phyloP scores from a whole-genome alignment of 2,888 invertebrate genomes.

The Erynnis tages region DNA sequence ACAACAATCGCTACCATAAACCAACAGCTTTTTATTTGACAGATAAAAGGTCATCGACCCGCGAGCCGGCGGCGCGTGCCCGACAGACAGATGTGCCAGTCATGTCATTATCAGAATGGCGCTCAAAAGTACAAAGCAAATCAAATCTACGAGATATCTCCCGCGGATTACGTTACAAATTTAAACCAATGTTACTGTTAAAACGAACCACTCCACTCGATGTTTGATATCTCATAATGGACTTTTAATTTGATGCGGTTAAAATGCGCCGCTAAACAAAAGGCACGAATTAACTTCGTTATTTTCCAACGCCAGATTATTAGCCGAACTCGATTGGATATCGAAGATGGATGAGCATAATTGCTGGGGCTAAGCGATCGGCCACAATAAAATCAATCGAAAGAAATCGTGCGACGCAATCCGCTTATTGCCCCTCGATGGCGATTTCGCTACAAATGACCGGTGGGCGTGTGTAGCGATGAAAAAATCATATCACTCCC shows the following conservation, averaged over 20 bases:
- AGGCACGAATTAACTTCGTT: constrained; percentile 29
- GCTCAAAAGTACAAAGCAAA: constrained; percentile 66
- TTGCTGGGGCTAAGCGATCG: constrained; percentile 23
- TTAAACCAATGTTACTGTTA: constrained; percentile 71
- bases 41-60: constrained; percentile 63
- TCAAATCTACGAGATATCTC: constrained; percentile 73
- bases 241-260: constrained; percentile 50
- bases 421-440: constrained; percentile 41
- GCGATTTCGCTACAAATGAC: constrained; percentile 51
- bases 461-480: constrained; percentile 72
- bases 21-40: constrained; percentile 46
- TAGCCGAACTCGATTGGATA: constrained; percentile 15
- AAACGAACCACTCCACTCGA: constrained; percentile 41
- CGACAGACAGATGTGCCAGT: constrained; percentile 67
- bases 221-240: constrained; percentile 61
- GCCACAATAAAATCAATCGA: constrained; percentile 26
- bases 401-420: constrained; percentile 55
- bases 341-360: constrained; percentile 26
- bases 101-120: constrained; percentile 72
- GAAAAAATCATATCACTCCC: constrained; percentile 80
- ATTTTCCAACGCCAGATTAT: constrained; percentile 27
- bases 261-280: constrained; percentile 28
- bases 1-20: constrained; percentile 46
- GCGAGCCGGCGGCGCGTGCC: constrained; percentile 63
- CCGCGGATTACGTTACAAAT: constrained; percentile 72